phyloP scores from a whole-genome alignment of 2,888 invertebrate species.

The Nomada ferruginata region DNA sequence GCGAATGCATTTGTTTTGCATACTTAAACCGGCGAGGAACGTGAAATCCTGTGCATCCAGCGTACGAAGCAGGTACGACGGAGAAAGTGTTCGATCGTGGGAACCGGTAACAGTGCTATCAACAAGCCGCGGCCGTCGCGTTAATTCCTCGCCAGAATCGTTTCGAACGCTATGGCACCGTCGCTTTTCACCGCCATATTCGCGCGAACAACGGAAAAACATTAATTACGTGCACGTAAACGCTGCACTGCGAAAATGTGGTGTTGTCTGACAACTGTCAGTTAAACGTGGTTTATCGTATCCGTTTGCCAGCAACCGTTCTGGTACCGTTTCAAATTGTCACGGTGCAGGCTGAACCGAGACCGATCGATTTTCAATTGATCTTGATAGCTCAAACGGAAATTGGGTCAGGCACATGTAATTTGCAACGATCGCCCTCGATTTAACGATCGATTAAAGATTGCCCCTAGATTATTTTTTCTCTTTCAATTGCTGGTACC shows the following conservation, averaged over 20 bases:
- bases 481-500: too few relatives aligned
- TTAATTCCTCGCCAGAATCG: slow-evolving; percentile 44
- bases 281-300: neutral
- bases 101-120: slow-evolving; percentile 72
- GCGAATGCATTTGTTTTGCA: slow-evolving; percentile 41
- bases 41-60: slow-evolving; percentile 42
- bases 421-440: too few relatives aligned
- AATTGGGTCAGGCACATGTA: too few relatives aligned
- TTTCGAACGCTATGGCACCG: slow-evolving; percentile 13
- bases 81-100: slow-evolving; percentile 82
- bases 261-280: neutral
- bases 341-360: neutral
- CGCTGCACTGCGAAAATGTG: neutral
- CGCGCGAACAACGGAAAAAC: neutral
- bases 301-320: neutral
- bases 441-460: too few relatives aligned
- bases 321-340: neutral
- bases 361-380: neutral
- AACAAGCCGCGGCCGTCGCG: slow-evolving; percentile 34
- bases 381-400: neutral
- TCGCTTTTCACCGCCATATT: slow-evolving; percentile 5
- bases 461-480: too few relatives aligned
- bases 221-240: slow-evolving; percentile 21
- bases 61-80: slow-evolving; percentile 67
- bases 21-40: slow-evolving; percentile 37